A percentile compares a stretch with the other conserved stretches of the same genome.
Evolutionary conservation across 2,797 vertebrate species (phyloP).

Genomic region (Bucorvus abyssinicus): DNA sequence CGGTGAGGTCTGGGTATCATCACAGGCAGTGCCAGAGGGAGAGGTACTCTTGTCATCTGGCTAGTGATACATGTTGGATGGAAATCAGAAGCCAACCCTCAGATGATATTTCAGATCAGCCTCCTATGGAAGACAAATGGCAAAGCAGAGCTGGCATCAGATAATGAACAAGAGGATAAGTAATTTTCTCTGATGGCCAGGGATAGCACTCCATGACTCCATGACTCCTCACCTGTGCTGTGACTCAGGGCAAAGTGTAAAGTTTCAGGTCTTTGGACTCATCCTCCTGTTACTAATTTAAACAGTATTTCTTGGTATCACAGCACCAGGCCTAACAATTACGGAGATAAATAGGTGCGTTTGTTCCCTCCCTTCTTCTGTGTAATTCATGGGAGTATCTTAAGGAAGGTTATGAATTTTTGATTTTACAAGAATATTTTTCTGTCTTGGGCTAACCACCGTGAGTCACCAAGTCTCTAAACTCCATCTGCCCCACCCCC

Average conservation of each 20-base stretch:
- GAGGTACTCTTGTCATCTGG: not conserved
- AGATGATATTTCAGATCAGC: not conserved
- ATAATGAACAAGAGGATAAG: not conserved
- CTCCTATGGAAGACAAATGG: not conserved
- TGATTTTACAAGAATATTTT: not conserved
- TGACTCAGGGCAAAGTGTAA: not conserved
- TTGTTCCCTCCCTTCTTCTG: not conserved
- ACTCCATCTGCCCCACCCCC: not conserved
- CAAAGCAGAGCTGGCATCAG: not conserved
- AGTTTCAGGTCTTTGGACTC: not conserved
- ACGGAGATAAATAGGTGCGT: not conserved
- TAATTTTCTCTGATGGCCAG: not conserved
- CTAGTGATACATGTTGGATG: not conserved
- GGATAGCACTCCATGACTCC: not conserved
- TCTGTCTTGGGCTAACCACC: not conserved
- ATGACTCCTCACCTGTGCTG: not conserved
- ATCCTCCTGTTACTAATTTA: not conserved
- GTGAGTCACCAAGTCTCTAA: not conserved
- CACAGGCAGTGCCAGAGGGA: not conserved
- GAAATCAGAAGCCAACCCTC: not conserved
- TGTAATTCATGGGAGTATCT: not conserved
- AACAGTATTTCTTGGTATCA: not conserved
- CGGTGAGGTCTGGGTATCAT: not conserved
- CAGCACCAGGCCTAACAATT: not conserved
- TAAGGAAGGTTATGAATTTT: not conserved